Evolutionary conservation across 2,113 vertebrate genomes (phyloP).

Genomic region (Gallinago paraguaiae): DNA sequence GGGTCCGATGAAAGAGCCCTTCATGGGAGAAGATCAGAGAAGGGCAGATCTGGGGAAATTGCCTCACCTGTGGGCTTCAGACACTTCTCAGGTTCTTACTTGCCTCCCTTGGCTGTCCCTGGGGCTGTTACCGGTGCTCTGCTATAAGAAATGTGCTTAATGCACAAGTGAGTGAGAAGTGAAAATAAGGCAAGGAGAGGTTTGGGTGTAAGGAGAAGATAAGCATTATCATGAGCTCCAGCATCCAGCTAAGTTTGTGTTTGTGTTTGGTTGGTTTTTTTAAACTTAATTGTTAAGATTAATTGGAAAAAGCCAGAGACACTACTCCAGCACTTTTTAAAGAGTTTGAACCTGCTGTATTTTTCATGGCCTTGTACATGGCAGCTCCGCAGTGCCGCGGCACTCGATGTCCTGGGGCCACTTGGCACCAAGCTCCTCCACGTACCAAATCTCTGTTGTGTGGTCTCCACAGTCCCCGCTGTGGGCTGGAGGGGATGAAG

Average conservation of each 20-base stretch:
- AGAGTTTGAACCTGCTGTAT: not conserved
- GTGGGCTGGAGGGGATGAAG: not conserved
- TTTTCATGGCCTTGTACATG: not conserved
- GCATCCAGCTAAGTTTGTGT: not conserved
- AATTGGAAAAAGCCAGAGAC: not conserved
- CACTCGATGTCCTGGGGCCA: not conserved
- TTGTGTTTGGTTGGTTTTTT: not conserved
- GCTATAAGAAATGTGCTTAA: not conserved
- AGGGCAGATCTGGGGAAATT: not conserved
- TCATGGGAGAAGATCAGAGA: not conserved
- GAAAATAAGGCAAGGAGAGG: not conserved
- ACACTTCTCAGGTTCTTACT: not conserved
- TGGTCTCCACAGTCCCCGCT: not conserved
- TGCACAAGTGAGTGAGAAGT: not conserved
- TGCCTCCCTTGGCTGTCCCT: not conserved
- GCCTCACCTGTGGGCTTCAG: not conserved
- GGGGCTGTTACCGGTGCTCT: not conserved
- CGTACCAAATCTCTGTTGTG: accelerated
- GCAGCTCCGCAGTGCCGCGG: not conserved
- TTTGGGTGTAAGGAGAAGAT: not conserved
- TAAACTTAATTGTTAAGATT: not conserved
- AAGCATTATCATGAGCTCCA: conserved; percentile 6
- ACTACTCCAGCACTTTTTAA: not conserved
- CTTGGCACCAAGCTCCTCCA: not conserved
- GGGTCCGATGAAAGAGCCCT: not conserved